Evolutionary conservation across 1,140 invertebrate species (phyloP), one percentile per base, ranked within the genome.

Genomic region (Ceratina japonica): DNA sequence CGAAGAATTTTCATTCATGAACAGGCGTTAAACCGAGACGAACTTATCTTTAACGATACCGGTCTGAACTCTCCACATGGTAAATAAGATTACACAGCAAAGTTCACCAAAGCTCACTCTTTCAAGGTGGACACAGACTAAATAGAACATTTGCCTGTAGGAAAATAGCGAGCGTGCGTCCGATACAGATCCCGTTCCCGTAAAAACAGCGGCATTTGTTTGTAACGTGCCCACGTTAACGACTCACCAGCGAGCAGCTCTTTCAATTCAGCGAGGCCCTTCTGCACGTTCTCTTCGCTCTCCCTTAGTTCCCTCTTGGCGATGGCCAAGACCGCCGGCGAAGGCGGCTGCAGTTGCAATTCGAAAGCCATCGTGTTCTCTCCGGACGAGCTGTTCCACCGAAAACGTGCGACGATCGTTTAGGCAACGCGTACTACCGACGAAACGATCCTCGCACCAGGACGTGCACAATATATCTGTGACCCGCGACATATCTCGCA

Each of bases 281-380:
- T 90, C 82, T 94, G 93, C 0, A 95, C 93, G 75, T 93, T 93
- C 83, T 95, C 95, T 0, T 95, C 94, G 0, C 94, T 94, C 86
- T 96, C 95, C 61, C 95, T 89, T 1, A 96, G 89, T 89, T 96
- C 95, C 52, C 93, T 93, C 68, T 92, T 90, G 2, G 95, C 95
- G 58, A 95, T 91, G 71, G 94, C 92, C 83, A 92, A 89, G 7
- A 89, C 82, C 64, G 93, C 93, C 15, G 75, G 83, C 63, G 66
- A 89, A 69, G 82, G 89, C 18, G 22, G 88, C 64, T 15, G 59
- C 81, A n/a, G 13, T n/a, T 87, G 61, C n/a, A 92, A 69, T 27
- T 80, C 44, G 15, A 91, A 88, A 22, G 87, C 64, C 90, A 91
- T 91, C 15, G 37, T 87, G 37, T 87, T 52, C 3, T 5, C 4